These are phyloP conservation scores for Timema cristinae DNA, from an alignment of 2,888 invertebrate species.

Conservation along the genomic window DNA sequence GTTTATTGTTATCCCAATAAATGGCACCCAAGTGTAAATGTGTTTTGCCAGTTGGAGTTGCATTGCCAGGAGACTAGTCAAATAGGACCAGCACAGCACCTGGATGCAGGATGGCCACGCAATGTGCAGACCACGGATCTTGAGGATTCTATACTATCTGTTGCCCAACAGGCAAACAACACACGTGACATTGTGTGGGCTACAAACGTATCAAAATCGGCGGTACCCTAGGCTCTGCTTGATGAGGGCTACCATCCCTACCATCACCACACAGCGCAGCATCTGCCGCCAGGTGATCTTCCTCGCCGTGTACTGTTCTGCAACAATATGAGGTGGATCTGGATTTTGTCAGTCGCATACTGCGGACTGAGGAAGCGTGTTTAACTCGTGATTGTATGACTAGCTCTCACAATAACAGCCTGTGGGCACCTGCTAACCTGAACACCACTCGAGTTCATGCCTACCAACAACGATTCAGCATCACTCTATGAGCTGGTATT, in stretches of 20 bases:
- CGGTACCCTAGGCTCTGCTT: not conserved
- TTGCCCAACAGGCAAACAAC: not conserved
- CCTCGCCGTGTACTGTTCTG: not conserved
- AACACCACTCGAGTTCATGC: not conserved
- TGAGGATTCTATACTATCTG: slow-evolving; percentile 2
- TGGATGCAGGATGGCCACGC: not conserved
- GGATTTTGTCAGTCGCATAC: not conserved
- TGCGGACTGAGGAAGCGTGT: slow-evolving; percentile 5
- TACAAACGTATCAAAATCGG: not conserved
- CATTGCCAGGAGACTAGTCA: not conserved
- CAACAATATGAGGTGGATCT: not conserved
- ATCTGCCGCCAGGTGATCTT: not conserved
- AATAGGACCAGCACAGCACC: not conserved
- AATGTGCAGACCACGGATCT: not conserved
- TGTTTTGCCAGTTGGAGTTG: not conserved
- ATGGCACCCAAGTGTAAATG: too few relatives aligned
- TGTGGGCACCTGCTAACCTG: not conserved
- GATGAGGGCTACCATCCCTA: slow-evolving; percentile 5
- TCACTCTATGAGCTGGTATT: not conserved
- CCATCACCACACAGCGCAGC: not conserved
- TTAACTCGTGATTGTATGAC: not conserved
- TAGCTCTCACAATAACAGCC: not conserved
- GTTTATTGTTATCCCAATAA: too few relatives aligned
- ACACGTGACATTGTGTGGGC: not conserved
- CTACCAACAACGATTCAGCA: not conserved